Evolutionary conservation across 2,113 vertebrate species (phyloP), one percentile per base, ranked within the genome.

Genomic region (Centropus bengalensis): DNA sequence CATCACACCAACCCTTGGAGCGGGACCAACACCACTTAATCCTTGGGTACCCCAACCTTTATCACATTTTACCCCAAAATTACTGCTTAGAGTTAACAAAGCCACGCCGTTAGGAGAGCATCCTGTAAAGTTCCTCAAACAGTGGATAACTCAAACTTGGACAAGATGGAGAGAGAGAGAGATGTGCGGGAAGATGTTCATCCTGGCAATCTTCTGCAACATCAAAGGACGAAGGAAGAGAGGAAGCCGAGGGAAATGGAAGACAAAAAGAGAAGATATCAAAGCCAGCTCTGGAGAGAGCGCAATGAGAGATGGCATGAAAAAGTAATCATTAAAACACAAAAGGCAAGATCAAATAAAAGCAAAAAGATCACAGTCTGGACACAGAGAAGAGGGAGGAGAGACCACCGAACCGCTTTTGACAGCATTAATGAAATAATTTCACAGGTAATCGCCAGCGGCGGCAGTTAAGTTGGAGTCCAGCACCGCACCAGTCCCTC

Each of bases 261-360:
- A 84, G 88, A 90, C 60, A 91, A 95, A 83, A 64, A 38, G 36
- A 54, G 66, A 62, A 82, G 24, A 88, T 86, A 88, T 87, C 91
- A 94, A 96, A 96, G 82, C 20, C 54, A 77, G 42, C 26, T 79
- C 81, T 0, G 3, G 58, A 71, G 64, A 74, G 76, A 27, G 44
- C 0, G 1, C 59, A 78, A 78, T 54, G 78, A 88, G 83, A 83
- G 56, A 68, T 24, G 82, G 60, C 85, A 81, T 0, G 0, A 94
- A 86, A 89, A 95, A 64, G 81, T 60, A 88, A 81, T 60, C 74
- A 71, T 93, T 93, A 81, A 91, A 80, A 91, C 47, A 82, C 7
- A 5, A 93, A 91, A 94, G 68, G 33, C 7, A 10, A 80, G 89
- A 96, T 96, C 74, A 94, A 90, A 97, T 33, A 58, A 60, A 92